Conservation (phyloP, 2,113 vertebrate genomes). For the Monopterus albus region DNA sequence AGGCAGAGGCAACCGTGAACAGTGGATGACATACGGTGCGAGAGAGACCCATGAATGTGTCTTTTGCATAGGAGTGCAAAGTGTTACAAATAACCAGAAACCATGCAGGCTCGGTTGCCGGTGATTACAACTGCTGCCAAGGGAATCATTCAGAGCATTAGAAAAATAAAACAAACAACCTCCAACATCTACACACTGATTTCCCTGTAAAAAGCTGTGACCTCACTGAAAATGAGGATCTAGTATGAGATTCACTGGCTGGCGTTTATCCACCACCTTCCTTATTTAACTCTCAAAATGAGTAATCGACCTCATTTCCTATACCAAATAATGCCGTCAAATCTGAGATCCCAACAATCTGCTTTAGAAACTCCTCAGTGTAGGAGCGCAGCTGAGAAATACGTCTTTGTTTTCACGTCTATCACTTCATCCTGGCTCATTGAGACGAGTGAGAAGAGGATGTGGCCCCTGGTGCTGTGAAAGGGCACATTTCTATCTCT, state of each 20-base stretch:
- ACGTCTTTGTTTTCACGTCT: slow-evolving; percentile 23
- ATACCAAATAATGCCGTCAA: neutral
- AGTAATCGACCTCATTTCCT: neutral
- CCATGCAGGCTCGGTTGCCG: slow-evolving; percentile 34
- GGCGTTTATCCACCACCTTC: neutral
- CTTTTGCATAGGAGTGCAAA: slow-evolving; percentile 30
- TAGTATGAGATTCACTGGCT: neutral
- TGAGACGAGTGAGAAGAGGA: neutral
- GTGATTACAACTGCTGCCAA: slow-evolving; percentile 59
- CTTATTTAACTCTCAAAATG: neutral
- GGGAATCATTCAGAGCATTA: slow-evolving; percentile 24
- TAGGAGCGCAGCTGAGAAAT: slow-evolving; percentile 30
- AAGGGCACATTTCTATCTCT: slow-evolving; percentile 31
- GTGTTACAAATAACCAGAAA: slow-evolving; percentile 41
- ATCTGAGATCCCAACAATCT: slow-evolving; percentile 46
- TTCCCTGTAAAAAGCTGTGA: slow-evolving; percentile 10
- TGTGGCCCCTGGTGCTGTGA: neutral
- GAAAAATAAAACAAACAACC: neutral
- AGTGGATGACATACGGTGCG: slow-evolving; percentile 28
- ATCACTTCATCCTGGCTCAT: slow-evolving; percentile 8
- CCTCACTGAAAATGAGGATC: neutral
- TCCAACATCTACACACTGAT: neutral
- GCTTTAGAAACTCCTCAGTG: too few relatives aligned
- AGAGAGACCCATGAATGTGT: slow-evolving; percentile 37
- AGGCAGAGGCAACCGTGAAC: slow-evolving; percentile 40